Conservation (phyloP, 1,140 invertebrate species). For the Ostrea denselamellosa region DNA sequence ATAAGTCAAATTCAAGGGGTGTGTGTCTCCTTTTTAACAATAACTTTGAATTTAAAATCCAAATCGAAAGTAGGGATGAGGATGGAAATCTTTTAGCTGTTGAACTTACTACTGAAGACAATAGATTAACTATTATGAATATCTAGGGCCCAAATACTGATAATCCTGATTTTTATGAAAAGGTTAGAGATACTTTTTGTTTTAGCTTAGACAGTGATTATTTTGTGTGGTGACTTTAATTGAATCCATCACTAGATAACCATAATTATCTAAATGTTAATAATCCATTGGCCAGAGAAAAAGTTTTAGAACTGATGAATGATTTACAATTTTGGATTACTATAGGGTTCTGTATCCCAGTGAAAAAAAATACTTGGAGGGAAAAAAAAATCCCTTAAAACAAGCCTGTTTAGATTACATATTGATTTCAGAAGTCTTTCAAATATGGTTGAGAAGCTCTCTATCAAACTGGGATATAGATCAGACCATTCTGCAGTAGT, state of each 20-base stretch:
- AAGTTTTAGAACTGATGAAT: constrained; percentile 46
- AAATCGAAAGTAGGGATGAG: neutral
- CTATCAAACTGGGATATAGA: constrained; percentile 14
- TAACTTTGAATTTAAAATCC: neutral
- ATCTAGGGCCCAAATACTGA: constrained; percentile 36
- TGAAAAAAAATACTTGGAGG: constrained; percentile 15
- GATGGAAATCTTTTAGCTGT: neutral
- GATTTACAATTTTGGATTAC: constrained; percentile 30
- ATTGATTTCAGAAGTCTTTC: constrained; percentile 28
- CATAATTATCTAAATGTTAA: constrained; percentile 43
- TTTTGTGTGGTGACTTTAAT: constrained; percentile 53
- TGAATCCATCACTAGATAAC: constrained; percentile 4
- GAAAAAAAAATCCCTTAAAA: constrained; percentile 41
- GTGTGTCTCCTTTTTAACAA: neutral
- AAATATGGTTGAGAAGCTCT: neutral
- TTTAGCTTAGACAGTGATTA: constrained; percentile 40
- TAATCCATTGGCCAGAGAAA: constrained; percentile 48
- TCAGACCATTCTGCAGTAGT: no score
- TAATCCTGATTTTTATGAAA: no score
- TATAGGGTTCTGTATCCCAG: constrained; percentile 25
- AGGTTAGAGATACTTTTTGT: neutral
- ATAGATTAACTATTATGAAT: neutral
- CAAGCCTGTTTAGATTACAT: constrained; percentile 30
- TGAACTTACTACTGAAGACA: neutral
- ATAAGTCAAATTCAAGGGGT: neutral